A percentile compares a stretch with the other conserved stretches of the same genome.
Conservation (phyloP, 2,797 vertebrate species). For the Pseudopleuronectes americanus region DNA sequence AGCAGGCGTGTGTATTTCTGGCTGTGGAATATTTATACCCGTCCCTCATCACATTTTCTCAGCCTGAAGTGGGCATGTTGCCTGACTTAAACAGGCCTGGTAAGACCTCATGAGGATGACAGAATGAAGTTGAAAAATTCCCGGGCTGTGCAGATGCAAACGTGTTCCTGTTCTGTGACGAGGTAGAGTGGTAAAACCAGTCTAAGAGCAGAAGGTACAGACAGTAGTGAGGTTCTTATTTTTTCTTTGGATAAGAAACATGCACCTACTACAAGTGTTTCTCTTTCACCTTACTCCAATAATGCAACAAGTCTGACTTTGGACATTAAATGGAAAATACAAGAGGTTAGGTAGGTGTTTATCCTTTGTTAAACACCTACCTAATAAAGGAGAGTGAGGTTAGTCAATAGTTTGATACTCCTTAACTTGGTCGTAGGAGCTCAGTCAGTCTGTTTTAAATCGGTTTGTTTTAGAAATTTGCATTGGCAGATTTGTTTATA, state of each 20-base stretch:
- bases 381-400: too few species aligned
- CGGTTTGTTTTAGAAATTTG: too few species aligned
- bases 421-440: too few species aligned
- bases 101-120: constrained; percentile 52
- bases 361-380: too few species aligned
- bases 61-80: constrained; percentile 73
- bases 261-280: neutral
- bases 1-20: constrained; percentile 81
- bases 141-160: neutral
- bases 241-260: neutral
- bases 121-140: constrained; percentile 27
- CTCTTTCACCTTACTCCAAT: neutral
- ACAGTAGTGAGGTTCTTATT: neutral
- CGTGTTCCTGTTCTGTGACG: neutral
- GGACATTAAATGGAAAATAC: neutral
- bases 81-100: constrained; percentile 72
- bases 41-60: constrained; percentile 81
- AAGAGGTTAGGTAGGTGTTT: too few species aligned
- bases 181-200: neutral
- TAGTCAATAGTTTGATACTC: too few species aligned
- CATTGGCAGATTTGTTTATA: too few species aligned
- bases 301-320: neutral
- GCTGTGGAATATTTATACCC: constrained; percentile 82
- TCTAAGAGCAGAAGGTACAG: neutral
- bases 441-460: too few species aligned